Conservation (phyloP, 2,113 vertebrate genomes). For the Colossoma macropomum region DNA sequence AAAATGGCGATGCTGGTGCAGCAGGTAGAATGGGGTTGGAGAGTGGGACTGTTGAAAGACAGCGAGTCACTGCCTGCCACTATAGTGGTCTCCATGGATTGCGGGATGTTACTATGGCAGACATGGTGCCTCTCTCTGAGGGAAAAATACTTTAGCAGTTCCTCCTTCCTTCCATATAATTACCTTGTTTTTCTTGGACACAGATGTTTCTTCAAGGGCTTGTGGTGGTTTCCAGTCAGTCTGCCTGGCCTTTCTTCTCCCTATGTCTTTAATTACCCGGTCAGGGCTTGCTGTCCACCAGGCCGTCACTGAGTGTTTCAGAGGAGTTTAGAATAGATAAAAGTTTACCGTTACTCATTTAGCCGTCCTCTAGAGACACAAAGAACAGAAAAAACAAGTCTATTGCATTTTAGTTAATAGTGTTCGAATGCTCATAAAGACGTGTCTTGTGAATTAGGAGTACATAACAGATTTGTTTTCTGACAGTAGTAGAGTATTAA, state of each 20-base stretch:
- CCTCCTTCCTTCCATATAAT: slow-evolving; percentile 74
- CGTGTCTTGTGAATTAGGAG: background rate
- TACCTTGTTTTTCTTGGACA: slow-evolving; percentile 82
- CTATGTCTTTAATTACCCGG: slow-evolving; percentile 55
- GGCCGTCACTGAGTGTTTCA: slow-evolving; percentile 37
- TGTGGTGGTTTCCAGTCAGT: slow-evolving; percentile 56
- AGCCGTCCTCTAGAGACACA: background rate
- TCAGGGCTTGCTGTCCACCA: slow-evolving; percentile 43
- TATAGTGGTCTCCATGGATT: slow-evolving; percentile 40
- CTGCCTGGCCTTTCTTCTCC: slow-evolving; percentile 46
- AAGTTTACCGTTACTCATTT: slow-evolving; percentile 5
- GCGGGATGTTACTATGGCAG: slow-evolving; percentile 48
- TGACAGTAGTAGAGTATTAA: background rate
- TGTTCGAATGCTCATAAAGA: background rate
- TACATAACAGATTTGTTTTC: background rate
- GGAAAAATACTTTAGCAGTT: slow-evolving; percentile 65
- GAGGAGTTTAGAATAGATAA: slow-evolving; percentile 45
- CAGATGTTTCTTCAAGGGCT: slow-evolving; percentile 81
- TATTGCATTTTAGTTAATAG: background rate
- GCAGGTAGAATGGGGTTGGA: slow-evolving; percentile 9
- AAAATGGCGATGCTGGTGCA: too few species aligned
- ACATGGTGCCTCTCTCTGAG: slow-evolving; percentile 58
- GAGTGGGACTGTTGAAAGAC: background rate
- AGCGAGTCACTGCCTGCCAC: slow-evolving; percentile 16
- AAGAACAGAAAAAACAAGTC: background rate